Conservation (phyloP, 2,888 invertebrate species). For the Catocala nupta region DNA sequence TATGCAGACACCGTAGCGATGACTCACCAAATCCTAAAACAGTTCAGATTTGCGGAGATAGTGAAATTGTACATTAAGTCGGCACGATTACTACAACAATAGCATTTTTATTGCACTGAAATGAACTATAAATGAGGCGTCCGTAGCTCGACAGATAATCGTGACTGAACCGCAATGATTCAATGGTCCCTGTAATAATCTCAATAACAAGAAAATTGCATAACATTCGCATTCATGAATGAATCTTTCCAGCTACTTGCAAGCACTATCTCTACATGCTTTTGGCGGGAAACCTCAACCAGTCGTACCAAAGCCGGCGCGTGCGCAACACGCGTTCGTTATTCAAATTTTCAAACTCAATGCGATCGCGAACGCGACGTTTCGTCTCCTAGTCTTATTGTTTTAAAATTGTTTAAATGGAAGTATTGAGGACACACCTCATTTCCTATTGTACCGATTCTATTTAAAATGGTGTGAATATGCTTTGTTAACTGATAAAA, state of each 20-base stretch:
- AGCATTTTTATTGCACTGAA: constrained; percentile 25
- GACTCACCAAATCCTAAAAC: neutral
- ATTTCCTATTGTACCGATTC: constrained; percentile 78
- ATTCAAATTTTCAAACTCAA: constrained; percentile 67
- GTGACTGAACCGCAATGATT: constrained; percentile 63
- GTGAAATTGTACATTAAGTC: constrained; percentile 1
- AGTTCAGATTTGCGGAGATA: neutral
- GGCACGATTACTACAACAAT: constrained; percentile 20
- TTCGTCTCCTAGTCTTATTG: constrained; percentile 80
- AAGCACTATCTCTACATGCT: constrained; percentile 72
- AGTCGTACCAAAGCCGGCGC: constrained; percentile 80
- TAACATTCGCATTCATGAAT: constrained; percentile 76
- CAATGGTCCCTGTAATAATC: constrained; percentile 57
- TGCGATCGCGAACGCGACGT: constrained; percentile 82
- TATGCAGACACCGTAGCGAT: neutral
- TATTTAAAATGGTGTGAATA: constrained; percentile 82
- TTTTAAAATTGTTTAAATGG: constrained; percentile 75
- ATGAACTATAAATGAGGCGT: constrained; percentile 31
- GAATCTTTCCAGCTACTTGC: constrained; percentile 67
- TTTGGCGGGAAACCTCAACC: constrained; percentile 82
- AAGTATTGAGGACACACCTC: constrained; percentile 83
- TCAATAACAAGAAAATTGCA: constrained; percentile 69
- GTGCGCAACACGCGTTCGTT: constrained; percentile 82
- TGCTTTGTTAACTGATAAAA: constrained; percentile 79
- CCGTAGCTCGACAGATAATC: constrained; percentile 36